Evolutionary conservation across 2,888 invertebrate species (phyloP).

Genomic region (Apotomis betuletana): DNA sequence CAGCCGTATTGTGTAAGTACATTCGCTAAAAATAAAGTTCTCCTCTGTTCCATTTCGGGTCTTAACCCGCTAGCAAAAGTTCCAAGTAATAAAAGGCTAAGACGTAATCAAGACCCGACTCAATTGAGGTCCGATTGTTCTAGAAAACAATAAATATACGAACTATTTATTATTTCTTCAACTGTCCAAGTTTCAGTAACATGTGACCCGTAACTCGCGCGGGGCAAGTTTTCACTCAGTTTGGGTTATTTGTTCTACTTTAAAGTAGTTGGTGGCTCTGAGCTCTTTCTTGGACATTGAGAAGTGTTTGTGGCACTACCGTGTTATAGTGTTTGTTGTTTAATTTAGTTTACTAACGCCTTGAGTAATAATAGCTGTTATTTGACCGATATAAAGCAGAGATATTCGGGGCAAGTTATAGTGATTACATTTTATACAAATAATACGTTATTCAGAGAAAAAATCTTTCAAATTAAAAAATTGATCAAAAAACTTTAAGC

Average conservation of each 20-base stretch:
- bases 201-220: constrained; percentile 15
- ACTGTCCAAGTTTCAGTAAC: constrained; percentile 14
- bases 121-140: neutral
- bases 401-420: too few relatives aligned
- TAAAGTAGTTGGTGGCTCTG: constrained; percentile 27
- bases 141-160: constrained; percentile 12
- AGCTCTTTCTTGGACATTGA: constrained; percentile 23
- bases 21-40: neutral
- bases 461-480: too few relatives aligned
- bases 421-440: too few relatives aligned
- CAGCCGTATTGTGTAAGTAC: too few relatives aligned
- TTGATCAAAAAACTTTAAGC: too few relatives aligned
- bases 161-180: constrained; percentile 11
- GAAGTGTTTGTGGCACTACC: constrained; percentile 1
- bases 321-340: neutral
- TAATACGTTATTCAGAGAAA: too few relatives aligned
- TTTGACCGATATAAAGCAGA: too few relatives aligned
- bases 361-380: neutral
- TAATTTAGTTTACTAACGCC: neutral
- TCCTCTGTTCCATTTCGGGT: neutral
- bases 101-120: neutral
- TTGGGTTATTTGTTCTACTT: constrained; percentile 38
- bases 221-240: constrained; percentile 21
- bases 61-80: neutral
- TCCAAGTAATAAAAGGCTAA: neutral